These are phyloP conservation scores for Hypolimnas misippus DNA, from an alignment of 2,888 invertebrate species.

Conservation along the genomic window DNA sequence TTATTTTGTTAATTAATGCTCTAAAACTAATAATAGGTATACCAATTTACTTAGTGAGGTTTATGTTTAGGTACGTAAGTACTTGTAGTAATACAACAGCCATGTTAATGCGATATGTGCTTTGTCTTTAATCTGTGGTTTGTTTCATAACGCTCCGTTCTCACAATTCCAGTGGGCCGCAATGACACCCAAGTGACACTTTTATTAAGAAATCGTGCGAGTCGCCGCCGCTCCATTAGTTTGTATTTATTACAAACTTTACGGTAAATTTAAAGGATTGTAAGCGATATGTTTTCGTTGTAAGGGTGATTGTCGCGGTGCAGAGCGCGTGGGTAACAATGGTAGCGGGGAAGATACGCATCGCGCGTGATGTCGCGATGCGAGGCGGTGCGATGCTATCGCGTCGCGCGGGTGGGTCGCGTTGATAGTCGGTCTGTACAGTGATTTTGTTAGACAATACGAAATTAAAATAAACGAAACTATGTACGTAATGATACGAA, in stretches of 20 bases:
- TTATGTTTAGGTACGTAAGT: no score
- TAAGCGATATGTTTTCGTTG: constrained; percentile 9
- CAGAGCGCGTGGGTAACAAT: constrained; percentile 37
- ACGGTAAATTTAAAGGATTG: constrained; percentile 9
- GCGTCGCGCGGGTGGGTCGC: constrained; percentile 58
- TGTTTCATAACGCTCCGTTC: constrained; percentile 29
- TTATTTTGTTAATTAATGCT: no score
- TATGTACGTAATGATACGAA: not conserved
- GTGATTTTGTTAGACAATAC: not conserved
- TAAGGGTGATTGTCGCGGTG: constrained; percentile 28
- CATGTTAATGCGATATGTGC: no score
- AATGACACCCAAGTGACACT: constrained; percentile 58
- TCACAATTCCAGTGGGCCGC: constrained; percentile 48
- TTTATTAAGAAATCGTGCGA: constrained; percentile 76
- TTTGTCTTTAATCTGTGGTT: not conserved
- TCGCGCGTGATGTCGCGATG: constrained; percentile 75
- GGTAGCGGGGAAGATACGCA: constrained; percentile 60
- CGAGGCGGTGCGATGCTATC: constrained; percentile 65
- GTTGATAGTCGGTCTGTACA: constrained; percentile 20
- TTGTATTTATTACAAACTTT: constrained; percentile 16
- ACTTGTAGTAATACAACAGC: no score
- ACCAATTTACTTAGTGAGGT: no score
- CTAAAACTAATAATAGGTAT: no score
- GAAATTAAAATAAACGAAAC: constrained; percentile 18
- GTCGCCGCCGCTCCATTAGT: constrained; percentile 41